A percentile compares a stretch with the other conserved stretches of the same genome.
Evolutionary conservation across 2,113 vertebrate species (phyloP).

Genomic region (Tyto alba): DNA sequence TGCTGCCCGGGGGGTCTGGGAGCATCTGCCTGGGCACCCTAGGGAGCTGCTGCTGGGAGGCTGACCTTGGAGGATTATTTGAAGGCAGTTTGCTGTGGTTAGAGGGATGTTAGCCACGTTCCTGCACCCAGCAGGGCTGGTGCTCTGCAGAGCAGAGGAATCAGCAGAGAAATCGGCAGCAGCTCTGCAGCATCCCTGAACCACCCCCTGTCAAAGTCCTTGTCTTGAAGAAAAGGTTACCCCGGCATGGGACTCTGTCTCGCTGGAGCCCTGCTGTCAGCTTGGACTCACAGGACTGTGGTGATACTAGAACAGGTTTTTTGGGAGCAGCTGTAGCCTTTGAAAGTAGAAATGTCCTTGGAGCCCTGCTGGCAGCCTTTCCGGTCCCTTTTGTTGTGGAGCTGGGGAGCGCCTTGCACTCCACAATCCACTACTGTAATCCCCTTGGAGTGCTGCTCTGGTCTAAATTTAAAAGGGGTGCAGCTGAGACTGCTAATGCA

Average conservation of each 20-base stretch:
- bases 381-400: constrained; percentile 18
- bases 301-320: not conserved
- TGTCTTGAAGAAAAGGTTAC: not conserved
- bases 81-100: not conserved
- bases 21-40: not conserved
- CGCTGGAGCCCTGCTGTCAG: not conserved
- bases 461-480: not conserved
- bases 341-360: constrained; percentile 11
- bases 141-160: not conserved
- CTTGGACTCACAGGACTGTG: not conserved
- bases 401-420: constrained; percentile 21
- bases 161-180: not conserved
- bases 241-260: not conserved
- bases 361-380: not conserved
- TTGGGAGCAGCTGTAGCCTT: constrained; percentile 10
- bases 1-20: not conserved
- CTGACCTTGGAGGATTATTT: not conserved
- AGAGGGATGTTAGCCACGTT: not conserved
- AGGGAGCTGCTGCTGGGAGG: not conserved
- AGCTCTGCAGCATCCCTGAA: not conserved
- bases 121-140: not conserved
- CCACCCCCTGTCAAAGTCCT: not conserved
- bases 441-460: constrained; percentile 8
- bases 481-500: constrained; percentile 35
- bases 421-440: constrained; percentile 44